phyloP scores from a whole-genome alignment of 2,888 invertebrate species.

The Therioaphis trifolii region DNA sequence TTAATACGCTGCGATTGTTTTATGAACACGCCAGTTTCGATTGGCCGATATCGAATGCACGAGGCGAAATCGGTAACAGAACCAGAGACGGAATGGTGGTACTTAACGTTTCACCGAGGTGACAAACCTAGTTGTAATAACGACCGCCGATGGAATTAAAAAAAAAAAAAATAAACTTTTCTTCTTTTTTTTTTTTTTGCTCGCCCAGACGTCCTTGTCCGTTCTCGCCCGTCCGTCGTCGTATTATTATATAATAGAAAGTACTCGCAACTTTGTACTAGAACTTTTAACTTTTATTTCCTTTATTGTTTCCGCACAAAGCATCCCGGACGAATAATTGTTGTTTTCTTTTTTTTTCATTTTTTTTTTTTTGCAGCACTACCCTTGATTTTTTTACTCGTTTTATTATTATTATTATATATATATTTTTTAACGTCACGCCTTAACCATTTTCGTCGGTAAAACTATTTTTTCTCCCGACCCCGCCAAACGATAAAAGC shows the following conservation, averaged over 20 bases:
- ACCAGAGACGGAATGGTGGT: background rate
- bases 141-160: conserved; percentile 33
- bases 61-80: conserved; percentile 37
- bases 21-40: conserved; percentile 20
- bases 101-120: conserved; percentile 39
- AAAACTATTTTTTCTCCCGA: conserved; percentile 14
- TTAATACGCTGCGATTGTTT: conserved; percentile 64
- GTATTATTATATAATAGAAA: conserved; percentile 29
- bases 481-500: conserved; percentile 30
- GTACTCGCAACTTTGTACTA: conserved; percentile 33
- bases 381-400: conserved; percentile 1
- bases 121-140: conserved; percentile 38
- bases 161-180: conserved; percentile 25
- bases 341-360: conserved; percentile 9
- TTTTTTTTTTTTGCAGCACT: background rate
- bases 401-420: conserved; percentile 28
- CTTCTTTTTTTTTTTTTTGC: background rate
- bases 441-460: conserved; percentile 29
- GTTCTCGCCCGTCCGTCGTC: background rate
- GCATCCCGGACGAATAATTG: conserved; percentile 49
- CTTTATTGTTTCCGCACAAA: conserved; percentile 59
- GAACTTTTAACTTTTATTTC: conserved; percentile 59
- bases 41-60: conserved; percentile 39
- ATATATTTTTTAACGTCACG: conserved; percentile 2
- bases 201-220: background rate